Conservation (phyloP, 2,888 invertebrate species). For the Mesorhabditis belari region DNA sequence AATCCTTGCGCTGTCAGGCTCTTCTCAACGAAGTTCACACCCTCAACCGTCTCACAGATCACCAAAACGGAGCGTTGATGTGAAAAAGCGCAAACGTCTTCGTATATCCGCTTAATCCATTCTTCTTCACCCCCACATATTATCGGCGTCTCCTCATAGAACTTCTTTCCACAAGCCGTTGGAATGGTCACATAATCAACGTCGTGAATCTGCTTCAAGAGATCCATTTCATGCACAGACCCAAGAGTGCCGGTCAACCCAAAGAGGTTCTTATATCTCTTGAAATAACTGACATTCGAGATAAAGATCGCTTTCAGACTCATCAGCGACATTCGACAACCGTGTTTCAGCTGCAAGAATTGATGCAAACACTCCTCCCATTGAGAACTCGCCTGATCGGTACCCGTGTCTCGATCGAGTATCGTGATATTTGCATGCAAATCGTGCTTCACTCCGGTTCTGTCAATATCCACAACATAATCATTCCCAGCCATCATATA, state of each 20-base stretch:
- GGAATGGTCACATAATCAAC: constrained; percentile 52
- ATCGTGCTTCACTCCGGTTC: constrained; percentile 29
- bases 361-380: constrained; percentile 55
- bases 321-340: constrained; percentile 42
- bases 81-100: too few species aligned
- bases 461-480: constrained; percentile 50
- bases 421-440: constrained; percentile 17
- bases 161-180: constrained; percentile 33
- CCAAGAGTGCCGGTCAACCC: constrained; percentile 55
- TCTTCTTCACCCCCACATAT: too few species aligned
- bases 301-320: constrained; percentile 53
- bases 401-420: constrained; percentile 50
- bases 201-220: constrained; percentile 44
- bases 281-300: constrained; percentile 52
- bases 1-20: too few species aligned
- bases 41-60: too few species aligned
- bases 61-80: too few species aligned
- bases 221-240: constrained; percentile 41
- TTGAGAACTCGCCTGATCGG: constrained; percentile 49
- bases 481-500: constrained; percentile 45
- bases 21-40: too few species aligned
- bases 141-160: neutral
- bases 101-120: too few species aligned
- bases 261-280: constrained; percentile 43
- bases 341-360: constrained; percentile 55